These are phyloP conservation scores for Epinotia ramella DNA, from an alignment of 2,888 invertebrate genomes.

Conservation along the genomic window DNA sequence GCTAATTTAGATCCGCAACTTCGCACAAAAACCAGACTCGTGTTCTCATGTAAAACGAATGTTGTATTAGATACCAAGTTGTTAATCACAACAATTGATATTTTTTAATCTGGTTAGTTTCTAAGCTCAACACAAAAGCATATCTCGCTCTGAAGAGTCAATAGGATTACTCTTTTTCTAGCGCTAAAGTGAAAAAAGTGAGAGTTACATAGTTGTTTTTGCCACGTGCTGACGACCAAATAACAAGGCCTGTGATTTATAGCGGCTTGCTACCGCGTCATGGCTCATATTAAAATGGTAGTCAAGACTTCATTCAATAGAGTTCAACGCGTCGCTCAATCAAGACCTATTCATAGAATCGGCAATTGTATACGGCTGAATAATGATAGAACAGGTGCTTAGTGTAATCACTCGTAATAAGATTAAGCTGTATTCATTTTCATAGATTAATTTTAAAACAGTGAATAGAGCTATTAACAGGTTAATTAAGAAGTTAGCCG, in stretches of 20 bases:
- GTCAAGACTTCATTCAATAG: slow-evolving; percentile 54
- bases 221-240: slow-evolving; percentile 28
- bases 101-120: slow-evolving; percentile 29
- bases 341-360: slow-evolving; percentile 4
- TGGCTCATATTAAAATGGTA: slow-evolving; percentile 20
- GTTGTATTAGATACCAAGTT: neutral
- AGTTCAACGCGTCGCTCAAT: slow-evolving; percentile 55
- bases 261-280: neutral
- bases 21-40: neutral
- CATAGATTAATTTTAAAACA: neutral
- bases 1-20: neutral
- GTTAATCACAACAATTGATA: slow-evolving; percentile 33
- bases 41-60: slow-evolving; percentile 7
- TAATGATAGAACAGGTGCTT: slow-evolving; percentile 14
- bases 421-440: slow-evolving; percentile 5
- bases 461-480: slow-evolving; percentile 15
- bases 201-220: slow-evolving; percentile 36
- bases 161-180: slow-evolving; percentile 29
- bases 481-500: slow-evolving; percentile 15
- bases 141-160: slow-evolving; percentile 25
- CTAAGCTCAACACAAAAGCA: slow-evolving; percentile 43
- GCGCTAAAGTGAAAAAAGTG: slow-evolving; percentile 41
- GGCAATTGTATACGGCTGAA: slow-evolving; percentile 14
- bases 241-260: slow-evolving; percentile 1
- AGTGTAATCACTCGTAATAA: neutral